Conservation (phyloP, 2,888 invertebrate species). For the Orthosia cruda region DNA sequence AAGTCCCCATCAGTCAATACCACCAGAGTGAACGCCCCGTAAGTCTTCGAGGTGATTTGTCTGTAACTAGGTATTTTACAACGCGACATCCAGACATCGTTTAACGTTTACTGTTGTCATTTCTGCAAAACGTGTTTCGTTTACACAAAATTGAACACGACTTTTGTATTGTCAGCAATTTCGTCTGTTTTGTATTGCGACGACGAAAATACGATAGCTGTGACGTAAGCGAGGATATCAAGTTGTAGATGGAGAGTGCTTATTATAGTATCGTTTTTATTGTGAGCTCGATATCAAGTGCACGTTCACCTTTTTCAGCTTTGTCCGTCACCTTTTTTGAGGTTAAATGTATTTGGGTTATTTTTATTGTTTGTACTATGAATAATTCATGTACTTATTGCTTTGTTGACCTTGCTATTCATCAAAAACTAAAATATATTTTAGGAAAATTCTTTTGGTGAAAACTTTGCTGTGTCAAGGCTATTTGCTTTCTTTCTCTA, state of each 20-base stretch:
- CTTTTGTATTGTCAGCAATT: conserved; percentile 63
- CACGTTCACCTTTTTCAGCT: conserved; percentile 37
- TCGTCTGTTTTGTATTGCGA: conserved; percentile 57
- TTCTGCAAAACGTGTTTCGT: conserved; percentile 78
- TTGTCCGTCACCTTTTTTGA: conserved; percentile 30
- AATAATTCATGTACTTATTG: conserved; percentile 35
- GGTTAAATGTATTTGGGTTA: conserved; percentile 17
- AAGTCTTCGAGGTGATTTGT: conserved; percentile 57
- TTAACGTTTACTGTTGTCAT: conserved; percentile 75
- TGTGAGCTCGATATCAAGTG: conserved; percentile 45
- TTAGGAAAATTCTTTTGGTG: neutral
- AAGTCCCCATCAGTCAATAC: neutral
- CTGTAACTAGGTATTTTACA: conserved; percentile 72
- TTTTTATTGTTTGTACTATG: conserved; percentile 14
- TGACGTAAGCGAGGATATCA: conserved; percentile 62
- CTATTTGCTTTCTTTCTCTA: neutral
- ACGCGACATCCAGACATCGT: conserved; percentile 65
- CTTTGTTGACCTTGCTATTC: neutral
- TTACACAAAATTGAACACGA: conserved; percentile 70
- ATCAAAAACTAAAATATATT: neutral
- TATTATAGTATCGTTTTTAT: conserved; percentile 58
- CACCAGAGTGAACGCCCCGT: conserved; percentile 22
- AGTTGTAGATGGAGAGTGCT: conserved; percentile 56
- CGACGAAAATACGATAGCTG: conserved; percentile 57
- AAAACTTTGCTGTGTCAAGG: neutral